Base-by-base conservation (phyloP, 2,113 vertebrate genomes). In the Coregonus clupeaformis region DNA sequence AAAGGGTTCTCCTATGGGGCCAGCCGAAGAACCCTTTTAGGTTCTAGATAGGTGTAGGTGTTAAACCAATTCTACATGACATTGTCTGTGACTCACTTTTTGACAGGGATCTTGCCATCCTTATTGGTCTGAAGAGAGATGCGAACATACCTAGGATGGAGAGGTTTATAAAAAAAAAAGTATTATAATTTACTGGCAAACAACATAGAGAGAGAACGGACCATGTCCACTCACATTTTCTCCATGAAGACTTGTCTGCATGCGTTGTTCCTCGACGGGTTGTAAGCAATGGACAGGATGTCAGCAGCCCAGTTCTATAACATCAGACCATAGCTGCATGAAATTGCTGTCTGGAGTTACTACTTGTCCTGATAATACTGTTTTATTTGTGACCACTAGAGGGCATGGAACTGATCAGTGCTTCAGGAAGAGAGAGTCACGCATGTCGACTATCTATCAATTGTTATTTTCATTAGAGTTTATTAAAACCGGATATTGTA, bases 81-180 rank as follows among this genome's bases (percentile, higher is more conserved):
- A 45, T 45, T 20, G 30, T 14, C 32, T 76, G 59, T 36, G 12
- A 80, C 97, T 93, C 91, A 99, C 98, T 96, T 93, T 84, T 95
- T 96, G 74, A 99, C 96, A 6, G 97, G 96, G 73, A 99, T 98
- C 90, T 97, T 99, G 73, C 97, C 96, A 25, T 99, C 97, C 11
- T 94, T 94, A 88, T 93, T 94, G 85, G 91, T 91, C 71, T 92
- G 91, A 71, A 94, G 84, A 72, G 89, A 90, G 81, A 94, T 82
- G 13, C 90, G 87, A n/a, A 87, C 47, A n/a, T 90, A 94, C 72
- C 94, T 94, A 25, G 30, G 47, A 82, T 11, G 71, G 42, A 63
- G 1, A 69, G n/a, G 64, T 22, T 20, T 5, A 60, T 60, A 2
- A 11, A 20, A 1, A 60, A 11, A 42, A 4, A 60, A 1, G 1